Conservation (phyloP, 2,888 invertebrate species). For the Muscina levida region DNA sequence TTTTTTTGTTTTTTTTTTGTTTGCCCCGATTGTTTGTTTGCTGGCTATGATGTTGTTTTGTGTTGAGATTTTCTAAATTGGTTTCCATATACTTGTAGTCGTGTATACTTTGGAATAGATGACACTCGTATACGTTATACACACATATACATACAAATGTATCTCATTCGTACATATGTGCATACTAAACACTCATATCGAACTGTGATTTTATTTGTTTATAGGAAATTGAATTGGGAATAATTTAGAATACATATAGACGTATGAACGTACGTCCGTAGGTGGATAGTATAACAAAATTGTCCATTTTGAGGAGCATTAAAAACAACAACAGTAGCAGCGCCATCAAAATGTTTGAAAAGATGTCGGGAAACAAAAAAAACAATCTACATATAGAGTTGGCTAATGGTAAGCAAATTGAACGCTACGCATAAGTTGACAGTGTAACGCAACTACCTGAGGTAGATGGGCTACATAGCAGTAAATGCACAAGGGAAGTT, state of each 20-base stretch:
- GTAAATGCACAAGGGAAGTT: too few species aligned
- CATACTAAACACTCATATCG: background rate
- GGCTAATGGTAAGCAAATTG: constrained; percentile 37
- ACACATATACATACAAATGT: background rate
- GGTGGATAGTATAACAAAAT: constrained; percentile 45
- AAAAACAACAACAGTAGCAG: background rate
- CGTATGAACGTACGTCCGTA: too few species aligned
- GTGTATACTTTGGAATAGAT: too few species aligned
- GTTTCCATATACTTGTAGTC: constrained; percentile 27
- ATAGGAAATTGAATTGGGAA: constrained; percentile 75
- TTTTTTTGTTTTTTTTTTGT: too few species aligned
- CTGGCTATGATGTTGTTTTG: constrained; percentile 48
- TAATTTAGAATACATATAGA: constrained; percentile 73
- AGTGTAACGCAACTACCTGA: too few species aligned
- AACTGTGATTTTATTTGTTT: constrained; percentile 76
- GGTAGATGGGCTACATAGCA: too few species aligned
- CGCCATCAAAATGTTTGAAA: background rate
- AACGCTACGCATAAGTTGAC: constrained; percentile 12
- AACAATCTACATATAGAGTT: constrained; percentile 6
- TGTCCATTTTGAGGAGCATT: constrained; percentile 50
- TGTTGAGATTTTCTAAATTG: constrained; percentile 59
- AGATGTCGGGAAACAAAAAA: background rate
- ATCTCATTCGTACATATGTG: too few species aligned
- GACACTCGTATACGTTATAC: too few species aligned
- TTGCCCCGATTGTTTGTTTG: constrained; percentile 57